A percentile compares a stretch with the other conserved stretches of the same genome.
Evolutionary conservation across 2,888 invertebrate species (phyloP).

Genomic region (Cantharis lateralis): DNA sequence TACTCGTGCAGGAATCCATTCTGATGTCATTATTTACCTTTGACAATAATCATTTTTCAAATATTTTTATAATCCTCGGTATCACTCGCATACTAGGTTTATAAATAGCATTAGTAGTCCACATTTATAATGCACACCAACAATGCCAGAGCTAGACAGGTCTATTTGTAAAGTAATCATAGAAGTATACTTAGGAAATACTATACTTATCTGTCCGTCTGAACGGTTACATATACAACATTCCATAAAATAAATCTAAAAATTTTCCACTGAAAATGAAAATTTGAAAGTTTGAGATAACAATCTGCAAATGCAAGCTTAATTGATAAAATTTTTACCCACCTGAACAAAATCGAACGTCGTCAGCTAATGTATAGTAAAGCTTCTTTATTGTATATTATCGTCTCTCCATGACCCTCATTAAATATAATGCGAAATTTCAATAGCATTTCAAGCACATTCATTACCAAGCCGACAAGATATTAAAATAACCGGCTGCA

Average conservation of each 20-base stretch:
- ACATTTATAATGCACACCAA: slow-evolving; percentile 33
- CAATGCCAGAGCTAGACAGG: slow-evolving; percentile 36
- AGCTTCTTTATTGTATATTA: background rate
- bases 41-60: slow-evolving; percentile 28
- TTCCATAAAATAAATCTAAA: background rate
- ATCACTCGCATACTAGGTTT: slow-evolving; percentile 16
- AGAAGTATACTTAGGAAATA: background rate
- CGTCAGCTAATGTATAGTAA: background rate
- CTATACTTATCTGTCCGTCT: background rate
- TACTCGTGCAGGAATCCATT: slow-evolving; percentile 22
- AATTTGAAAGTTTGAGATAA: no score
- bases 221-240: background rate
- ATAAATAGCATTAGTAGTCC: slow-evolving; percentile 27
- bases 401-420: background rate
- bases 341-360: background rate
- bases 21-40: slow-evolving; percentile 25
- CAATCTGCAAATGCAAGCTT: background rate
- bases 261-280: no score
- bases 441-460: background rate
- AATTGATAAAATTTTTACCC: background rate
- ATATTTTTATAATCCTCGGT: slow-evolving; percentile 19
- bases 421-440: background rate
- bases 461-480: background rate
- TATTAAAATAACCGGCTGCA: background rate
- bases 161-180: slow-evolving; percentile 38